Base-by-base conservation (phyloP, 2,113 vertebrate species). In the Emydocephalus ijimae region DNA sequence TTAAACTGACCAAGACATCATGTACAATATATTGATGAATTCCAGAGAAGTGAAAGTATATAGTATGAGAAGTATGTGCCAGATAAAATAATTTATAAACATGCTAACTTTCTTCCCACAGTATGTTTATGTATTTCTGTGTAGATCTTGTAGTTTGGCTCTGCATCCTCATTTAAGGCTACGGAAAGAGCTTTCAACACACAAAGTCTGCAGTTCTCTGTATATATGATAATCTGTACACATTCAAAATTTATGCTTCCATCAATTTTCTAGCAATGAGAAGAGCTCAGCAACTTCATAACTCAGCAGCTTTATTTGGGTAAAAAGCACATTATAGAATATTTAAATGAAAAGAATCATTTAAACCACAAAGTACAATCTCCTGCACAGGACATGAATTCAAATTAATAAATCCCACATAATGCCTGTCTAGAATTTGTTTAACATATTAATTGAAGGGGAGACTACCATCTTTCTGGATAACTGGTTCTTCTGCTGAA, bases 1-100 rank as follows among this genome's bases (percentile, higher is more conserved):
- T 96, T 95, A 96, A 95, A 91, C 90, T 94, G 95, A 86, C 48
- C 93, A 94, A 93, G 12, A 55, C 85, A 87, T 64, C 94, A 54
- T 93, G 95, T 93, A 57, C 39, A 94, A 92, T 4, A 95, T 93
- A 48, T 48, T 45, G 43, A 14, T 26, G 29, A n/a, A 48, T 34
- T 52, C 52, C 89, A 91, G 21, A 11, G 88, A 59, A 81, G 43
- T 61, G 57, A 87, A 74, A 59, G 45, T 93, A 43, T 48, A 89
- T 88, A 92, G 24, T 8, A 89, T 1, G 1, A 89, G n/a, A 45
- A 18, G 85, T 5, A 74, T 89, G 92, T 87, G 21, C 5, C 59
- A 9, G 23, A 87, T 88, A 52, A 3, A 85, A 24, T 52, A n/a
- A 81, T 85, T 88, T 89, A 1, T 34, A 57, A 94, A 61, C 24